phyloP scores from a whole-genome alignment of 2,113 vertebrate genomes.

The Dissostichus mawsoni region DNA sequence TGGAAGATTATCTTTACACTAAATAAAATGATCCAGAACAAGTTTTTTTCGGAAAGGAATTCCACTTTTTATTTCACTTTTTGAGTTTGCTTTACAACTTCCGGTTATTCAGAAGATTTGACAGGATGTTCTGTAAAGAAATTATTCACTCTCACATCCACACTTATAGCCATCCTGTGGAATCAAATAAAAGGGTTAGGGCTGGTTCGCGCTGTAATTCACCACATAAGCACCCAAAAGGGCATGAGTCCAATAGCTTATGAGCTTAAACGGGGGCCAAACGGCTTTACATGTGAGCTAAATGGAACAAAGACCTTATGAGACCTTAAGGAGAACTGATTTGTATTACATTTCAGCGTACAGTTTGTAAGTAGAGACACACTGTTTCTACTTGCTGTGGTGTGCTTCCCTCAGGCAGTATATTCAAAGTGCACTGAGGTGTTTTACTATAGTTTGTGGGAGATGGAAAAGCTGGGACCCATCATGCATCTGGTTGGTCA shows the following conservation, averaged over 20 bases:
- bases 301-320: neutral
- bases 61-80: neutral
- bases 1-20: neutral
- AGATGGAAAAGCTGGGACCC: conserved; percentile 42
- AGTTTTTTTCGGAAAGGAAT: neutral
- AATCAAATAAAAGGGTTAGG: neutral
- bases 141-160: neutral
- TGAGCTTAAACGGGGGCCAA: neutral
- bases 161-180: neutral
- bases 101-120: neutral
- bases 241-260: neutral
- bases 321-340: neutral
- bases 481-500: conserved; percentile 48
- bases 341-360: neutral
- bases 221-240: neutral
- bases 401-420: conserved; percentile 38
- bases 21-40: neutral
- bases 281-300: neutral
- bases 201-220: neutral
- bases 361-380: neutral
- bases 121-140: neutral
- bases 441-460: conserved; percentile 49
- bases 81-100: neutral
- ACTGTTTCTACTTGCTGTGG: conserved; percentile 9
- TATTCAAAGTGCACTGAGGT: conserved; percentile 10